Conservation (phyloP, 2,888 invertebrate species). For the Drosophila vallismaia region DNA sequence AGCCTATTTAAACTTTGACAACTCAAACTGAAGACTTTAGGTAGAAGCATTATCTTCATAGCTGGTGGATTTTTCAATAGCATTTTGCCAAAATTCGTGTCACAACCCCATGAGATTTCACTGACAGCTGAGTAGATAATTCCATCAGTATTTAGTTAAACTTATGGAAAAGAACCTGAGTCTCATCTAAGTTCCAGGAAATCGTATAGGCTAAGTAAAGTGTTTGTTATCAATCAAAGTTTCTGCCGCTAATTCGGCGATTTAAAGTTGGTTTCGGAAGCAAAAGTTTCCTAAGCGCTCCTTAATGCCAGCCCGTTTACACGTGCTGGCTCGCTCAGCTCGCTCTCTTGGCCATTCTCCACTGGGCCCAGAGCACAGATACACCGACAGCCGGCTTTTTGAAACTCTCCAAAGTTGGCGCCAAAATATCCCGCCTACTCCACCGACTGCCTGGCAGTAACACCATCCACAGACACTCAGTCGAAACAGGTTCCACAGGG, state of each 20-base stretch:
- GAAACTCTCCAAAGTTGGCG: constrained; percentile 69
- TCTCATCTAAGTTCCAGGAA: constrained; percentile 1
- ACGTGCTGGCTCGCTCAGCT: constrained; percentile 23
- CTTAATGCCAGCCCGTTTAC: constrained; percentile 10
- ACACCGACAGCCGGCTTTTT: constrained; percentile 50
- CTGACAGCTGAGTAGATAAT: neutral
- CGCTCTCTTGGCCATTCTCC: constrained; percentile 8
- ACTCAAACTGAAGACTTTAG: neutral
- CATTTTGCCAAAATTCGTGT: neutral
- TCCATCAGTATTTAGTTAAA: neutral
- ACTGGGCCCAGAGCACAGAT: neutral
- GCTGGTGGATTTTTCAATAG: neutral
- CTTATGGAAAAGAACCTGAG: neutral
- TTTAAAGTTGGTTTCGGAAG: constrained; percentile 19
- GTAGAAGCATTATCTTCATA: neutral
- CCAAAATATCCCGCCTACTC: constrained; percentile 57
- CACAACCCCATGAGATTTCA: neutral
- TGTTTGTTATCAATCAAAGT: constrained; percentile 2
- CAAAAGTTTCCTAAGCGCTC: neutral
- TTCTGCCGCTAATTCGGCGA: neutral
- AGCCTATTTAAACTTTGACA: neutral
- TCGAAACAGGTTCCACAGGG: constrained; percentile 52
- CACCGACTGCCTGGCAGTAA: constrained; percentile 28
- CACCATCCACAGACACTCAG: constrained; percentile 59
- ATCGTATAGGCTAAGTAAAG: neutral